Conservation (phyloP, 1,140 invertebrate genomes). For the Diploscapter pachys region DNA sequence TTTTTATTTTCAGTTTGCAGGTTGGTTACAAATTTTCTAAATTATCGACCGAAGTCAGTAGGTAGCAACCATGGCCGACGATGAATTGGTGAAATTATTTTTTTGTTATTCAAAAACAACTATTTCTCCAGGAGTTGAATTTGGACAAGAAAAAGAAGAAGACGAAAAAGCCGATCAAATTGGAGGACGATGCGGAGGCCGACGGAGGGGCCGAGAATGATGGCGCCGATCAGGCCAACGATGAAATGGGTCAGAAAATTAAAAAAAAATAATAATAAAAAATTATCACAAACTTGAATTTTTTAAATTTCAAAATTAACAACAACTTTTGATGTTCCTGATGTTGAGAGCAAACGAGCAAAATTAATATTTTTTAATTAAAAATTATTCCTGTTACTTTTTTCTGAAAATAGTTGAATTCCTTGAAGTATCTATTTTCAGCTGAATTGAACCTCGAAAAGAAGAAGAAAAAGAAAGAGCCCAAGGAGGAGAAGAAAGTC, state of each 20-base stretch:
- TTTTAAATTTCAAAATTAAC: background rate
- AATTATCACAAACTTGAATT: conserved; percentile 8
- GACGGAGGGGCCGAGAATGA: background rate
- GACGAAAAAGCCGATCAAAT: conserved; percentile 23
- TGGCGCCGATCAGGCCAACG: conserved; percentile 5
- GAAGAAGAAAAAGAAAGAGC: conserved; percentile 39
- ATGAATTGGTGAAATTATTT: conserved; percentile 26
- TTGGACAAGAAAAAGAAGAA: conserved; percentile 43
- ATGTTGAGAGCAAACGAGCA: background rate
- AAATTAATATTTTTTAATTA: no score
- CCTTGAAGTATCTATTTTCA: conserved; percentile 15
- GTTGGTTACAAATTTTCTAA: background rate
- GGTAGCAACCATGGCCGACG: conserved; percentile 14
- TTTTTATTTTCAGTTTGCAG: background rate
- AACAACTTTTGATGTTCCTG: background rate
- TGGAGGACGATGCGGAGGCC: conserved; percentile 25
- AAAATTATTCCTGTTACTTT: background rate
- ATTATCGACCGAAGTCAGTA: background rate
- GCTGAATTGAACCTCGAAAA: conserved; percentile 29
- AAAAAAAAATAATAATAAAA: conserved; percentile 41
- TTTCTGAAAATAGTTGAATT: conserved; percentile 3
- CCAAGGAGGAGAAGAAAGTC: conserved; percentile 17
- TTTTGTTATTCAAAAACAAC: background rate
- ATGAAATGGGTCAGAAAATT: conserved; percentile 24
- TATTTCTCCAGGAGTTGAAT: conserved; percentile 13